A percentile compares a stretch with the other conserved stretches of the same genome.
Conservation (phyloP, 2,113 vertebrate species). For the Oncorhynchus nerka region DNA sequence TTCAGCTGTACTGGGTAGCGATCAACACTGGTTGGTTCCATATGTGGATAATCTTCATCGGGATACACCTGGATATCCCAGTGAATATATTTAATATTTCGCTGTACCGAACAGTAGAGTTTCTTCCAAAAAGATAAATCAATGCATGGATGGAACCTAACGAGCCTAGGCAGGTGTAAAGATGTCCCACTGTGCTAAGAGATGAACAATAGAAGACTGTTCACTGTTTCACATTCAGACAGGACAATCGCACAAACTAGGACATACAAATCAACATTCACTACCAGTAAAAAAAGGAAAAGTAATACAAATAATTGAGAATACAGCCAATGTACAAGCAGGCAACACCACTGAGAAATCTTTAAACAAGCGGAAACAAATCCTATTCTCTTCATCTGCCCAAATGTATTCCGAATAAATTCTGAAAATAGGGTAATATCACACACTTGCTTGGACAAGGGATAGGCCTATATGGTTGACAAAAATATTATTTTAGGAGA, state of each 20-base stretch:
- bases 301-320: neutral
- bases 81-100: too few relatives aligned
- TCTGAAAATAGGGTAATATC: too few relatives aligned
- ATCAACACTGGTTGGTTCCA: too few relatives aligned
- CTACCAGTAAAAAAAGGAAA: neutral
- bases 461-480: neutral
- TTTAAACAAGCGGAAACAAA: too few relatives aligned
- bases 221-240: neutral
- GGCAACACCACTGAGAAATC: too few relatives aligned
- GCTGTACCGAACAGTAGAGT: neutral
- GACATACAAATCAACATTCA: neutral
- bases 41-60: too few relatives aligned
- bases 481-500: neutral
- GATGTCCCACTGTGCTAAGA: neutral
- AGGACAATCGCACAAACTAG: constrained; percentile 10
- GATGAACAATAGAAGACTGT: neutral
- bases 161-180: neutral
- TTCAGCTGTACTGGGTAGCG: too few relatives aligned
- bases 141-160: neutral
- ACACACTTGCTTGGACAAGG: too few relatives aligned
- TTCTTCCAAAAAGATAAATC: neutral
- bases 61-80: too few relatives aligned
- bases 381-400: too few relatives aligned
- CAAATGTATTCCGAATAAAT: too few relatives aligned
- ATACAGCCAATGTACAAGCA: too few relatives aligned